Evolutionary conservation across 1,140 invertebrate species (phyloP), one percentile per base, ranked within the genome.

Genomic region (Drosophila tristis): DNA sequence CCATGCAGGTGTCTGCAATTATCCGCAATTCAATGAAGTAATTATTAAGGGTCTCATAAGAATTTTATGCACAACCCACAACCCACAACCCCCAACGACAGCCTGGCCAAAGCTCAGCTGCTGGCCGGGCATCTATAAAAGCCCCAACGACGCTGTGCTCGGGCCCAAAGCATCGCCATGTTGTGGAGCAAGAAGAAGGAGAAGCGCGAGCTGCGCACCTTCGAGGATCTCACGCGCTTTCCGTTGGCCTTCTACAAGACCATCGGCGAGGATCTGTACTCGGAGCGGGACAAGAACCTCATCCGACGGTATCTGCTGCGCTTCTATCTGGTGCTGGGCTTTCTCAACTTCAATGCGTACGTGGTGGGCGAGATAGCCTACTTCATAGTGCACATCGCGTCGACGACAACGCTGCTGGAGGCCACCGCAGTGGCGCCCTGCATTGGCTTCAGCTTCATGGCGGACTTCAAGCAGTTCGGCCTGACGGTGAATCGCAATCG

Each of bases 371-470:
- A 90, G 43, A 85, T 90, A 7, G 76, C 84, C 0, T 90, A 90
- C 31, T 85, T 90, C 2, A 84, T 90, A 13, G 59, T 85, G n/a
- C 79, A 89, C 42, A 89, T 89, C 7, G 65, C 73, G 8, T 86
- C 80, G 48, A 90, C 85, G 6, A 78, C 80, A 0, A 89, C 85
- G 0, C n/a, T 90, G 6, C 39, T 90, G 65, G 85, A 85, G 60
- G 85, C 85, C 2, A 90, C 85, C 0, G 85, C 86, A 0, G 85
- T 90, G 23, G 85, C 80, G 0, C 86, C 85, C 0, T 90, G 86
- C 48, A 90, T 90, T 25, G 85, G 85, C 39, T 90, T 90, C 51
- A 80, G 80, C 25, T 89, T 90, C 31, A 89, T 90, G 85, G 70
- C 85, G n/a, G 85, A 90, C 26, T 90, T 86, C 25, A 90, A 90